These are phyloP conservation scores for Syncerus caffer DNA, from an alignment of 2,797 vertebrate genomes.

Conservation along the genomic window DNA sequence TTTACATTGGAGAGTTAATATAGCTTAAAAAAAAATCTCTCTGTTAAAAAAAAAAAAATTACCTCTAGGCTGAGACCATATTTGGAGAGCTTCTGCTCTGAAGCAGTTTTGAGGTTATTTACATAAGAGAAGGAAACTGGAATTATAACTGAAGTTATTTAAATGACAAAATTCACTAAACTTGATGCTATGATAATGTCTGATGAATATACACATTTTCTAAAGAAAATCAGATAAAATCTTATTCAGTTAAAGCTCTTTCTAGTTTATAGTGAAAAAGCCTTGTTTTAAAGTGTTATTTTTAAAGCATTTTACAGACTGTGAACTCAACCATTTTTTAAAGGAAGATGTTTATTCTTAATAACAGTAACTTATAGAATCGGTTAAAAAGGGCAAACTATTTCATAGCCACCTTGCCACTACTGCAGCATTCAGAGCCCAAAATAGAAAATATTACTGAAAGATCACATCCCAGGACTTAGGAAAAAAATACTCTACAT, in stretches of 20 bases:
- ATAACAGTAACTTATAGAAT: neutral
- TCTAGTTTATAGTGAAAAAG: neutral
- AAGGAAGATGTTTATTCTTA: slow-evolving; percentile 37
- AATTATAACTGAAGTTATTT: slow-evolving; percentile 67
- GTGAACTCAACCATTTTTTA: neutral
- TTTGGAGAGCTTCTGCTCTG: slow-evolving; percentile 68
- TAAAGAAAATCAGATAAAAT: slow-evolving; percentile 48
- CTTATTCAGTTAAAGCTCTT: slow-evolving; percentile 14
- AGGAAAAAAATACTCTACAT: neutral
- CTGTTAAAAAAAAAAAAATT: slow-evolving; percentile 46
- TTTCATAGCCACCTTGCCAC: neutral
- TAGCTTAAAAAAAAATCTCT: slow-evolving; percentile 46
- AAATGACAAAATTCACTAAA: slow-evolving; percentile 59
- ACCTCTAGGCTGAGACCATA: slow-evolving; percentile 65
- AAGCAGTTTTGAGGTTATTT: slow-evolving; percentile 64
- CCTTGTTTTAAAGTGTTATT: neutral
- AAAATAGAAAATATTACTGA: neutral
- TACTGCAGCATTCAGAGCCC: neutral
- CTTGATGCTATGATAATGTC: slow-evolving; percentile 47
- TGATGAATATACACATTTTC: slow-evolving; percentile 52
- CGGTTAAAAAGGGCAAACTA: neutral
- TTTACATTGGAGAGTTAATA: slow-evolving; percentile 62
- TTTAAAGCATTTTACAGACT: neutral
- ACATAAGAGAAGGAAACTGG: slow-evolving; percentile 48
- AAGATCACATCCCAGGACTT: neutral